Evolutionary conservation across 2,888 invertebrate species (phyloP).

Genomic region (Cylindroiulus punctatus): DNA sequence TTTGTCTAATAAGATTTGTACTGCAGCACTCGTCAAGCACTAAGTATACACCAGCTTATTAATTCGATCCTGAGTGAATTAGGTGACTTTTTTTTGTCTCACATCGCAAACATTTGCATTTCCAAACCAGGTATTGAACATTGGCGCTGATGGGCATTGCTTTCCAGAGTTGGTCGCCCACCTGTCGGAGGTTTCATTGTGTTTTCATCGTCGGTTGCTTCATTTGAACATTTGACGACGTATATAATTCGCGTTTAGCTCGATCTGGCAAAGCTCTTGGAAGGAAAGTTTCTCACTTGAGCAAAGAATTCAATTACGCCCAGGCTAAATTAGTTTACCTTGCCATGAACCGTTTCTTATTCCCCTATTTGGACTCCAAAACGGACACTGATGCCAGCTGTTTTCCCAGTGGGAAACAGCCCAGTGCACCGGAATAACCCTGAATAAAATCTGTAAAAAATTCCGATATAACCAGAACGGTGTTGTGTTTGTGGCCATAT

Average conservation of each 20-base stretch:
- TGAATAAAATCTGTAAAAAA: not conserved
- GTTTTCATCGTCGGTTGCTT: slow-evolving; percentile 35
- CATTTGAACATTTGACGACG: slow-evolving; percentile 24
- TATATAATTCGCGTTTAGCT: slow-evolving; percentile 42
- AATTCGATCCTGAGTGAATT: not conserved
- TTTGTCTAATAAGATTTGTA: no score
- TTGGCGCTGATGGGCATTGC: not conserved
- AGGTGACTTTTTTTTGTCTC: not conserved
- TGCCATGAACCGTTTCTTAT: slow-evolving; percentile 36
- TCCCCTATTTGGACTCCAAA: slow-evolving; percentile 30
- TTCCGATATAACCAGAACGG: not conserved
- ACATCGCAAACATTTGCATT: not conserved
- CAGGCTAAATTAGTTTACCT: slow-evolving; percentile 34
- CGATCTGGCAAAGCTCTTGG: slow-evolving; percentile 24
- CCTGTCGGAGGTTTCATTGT: slow-evolving; percentile 3
- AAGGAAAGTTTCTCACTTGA: slow-evolving; percentile 38
- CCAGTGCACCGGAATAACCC: not conserved
- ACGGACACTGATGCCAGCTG: slow-evolving; percentile 45
- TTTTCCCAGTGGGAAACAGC: slow-evolving; percentile 19
- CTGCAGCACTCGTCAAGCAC: no score
- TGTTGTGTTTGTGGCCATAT: not conserved
- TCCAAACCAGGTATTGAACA: not conserved
- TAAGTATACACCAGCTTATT: not conserved
- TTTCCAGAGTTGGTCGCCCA: not conserved
- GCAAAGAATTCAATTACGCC: slow-evolving; percentile 47